Evolutionary conservation across 35 echinoderm and acorn worm species (phyloP).

Genomic region (Nesometra sesokonis): DNA sequence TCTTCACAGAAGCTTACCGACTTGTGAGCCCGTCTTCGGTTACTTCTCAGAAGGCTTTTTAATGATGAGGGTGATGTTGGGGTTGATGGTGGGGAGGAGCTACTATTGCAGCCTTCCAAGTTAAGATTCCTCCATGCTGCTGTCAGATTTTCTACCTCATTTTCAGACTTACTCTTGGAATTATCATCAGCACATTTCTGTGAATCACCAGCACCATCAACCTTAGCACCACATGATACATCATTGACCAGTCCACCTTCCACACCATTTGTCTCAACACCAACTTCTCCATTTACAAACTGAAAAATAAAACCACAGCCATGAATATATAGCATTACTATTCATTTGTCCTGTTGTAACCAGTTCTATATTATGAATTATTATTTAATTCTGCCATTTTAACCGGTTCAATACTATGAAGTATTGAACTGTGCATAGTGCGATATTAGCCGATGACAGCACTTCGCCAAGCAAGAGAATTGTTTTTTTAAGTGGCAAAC

Average conservation of each 20-base stretch:
- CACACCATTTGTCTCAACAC: background rate
- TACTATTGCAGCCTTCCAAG: background rate
- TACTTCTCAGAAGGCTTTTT: slow-evolving; percentile 49
- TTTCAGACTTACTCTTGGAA: background rate
- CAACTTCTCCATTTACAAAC: background rate
- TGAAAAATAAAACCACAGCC: too few relatives aligned
- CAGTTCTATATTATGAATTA: too few relatives aligned
- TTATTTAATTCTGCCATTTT: too few relatives aligned
- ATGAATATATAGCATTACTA: too few relatives aligned
- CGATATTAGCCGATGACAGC: too few relatives aligned
- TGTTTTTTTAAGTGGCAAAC: too few relatives aligned
- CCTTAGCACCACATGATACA: background rate
- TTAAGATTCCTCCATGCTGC: background rate
- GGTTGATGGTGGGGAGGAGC: background rate
- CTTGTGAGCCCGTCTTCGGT: slow-evolving; percentile 34
- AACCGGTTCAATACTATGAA: too few relatives aligned
- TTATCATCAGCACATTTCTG: background rate
- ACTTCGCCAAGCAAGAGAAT: too few relatives aligned
- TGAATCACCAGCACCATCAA: background rate
- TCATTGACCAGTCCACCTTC: background rate
- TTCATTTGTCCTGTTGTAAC: too few relatives aligned
- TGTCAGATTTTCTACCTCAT: background rate
- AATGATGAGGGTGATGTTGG: slow-evolving; percentile 50
- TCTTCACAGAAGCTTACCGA: slow-evolving; percentile 93
- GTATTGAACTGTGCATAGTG: too few relatives aligned